A percentile compares a stretch with the other conserved stretches of the same genome.
phyloP scores from a whole-genome alignment of 2,888 invertebrate species.

The Himalopsyche anomala region DNA sequence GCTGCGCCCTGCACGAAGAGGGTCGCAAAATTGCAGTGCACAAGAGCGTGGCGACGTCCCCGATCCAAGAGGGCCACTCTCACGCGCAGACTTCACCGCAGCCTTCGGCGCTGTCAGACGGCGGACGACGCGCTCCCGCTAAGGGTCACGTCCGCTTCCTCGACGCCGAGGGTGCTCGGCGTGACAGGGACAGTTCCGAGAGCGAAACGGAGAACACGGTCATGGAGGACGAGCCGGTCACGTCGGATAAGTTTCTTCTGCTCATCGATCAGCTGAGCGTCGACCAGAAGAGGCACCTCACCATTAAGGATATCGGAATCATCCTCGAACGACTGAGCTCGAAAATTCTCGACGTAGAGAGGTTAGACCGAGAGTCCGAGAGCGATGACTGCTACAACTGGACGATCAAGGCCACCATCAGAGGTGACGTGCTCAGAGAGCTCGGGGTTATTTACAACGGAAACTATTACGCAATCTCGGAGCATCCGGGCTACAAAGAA shows the following conservation, averaged over 20 bases:
- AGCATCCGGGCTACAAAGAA: conserved; percentile 95
- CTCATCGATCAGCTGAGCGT: conserved; percentile 95
- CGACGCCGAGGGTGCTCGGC: conserved; percentile 82
- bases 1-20: conserved; percentile 95
- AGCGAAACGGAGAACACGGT: conserved; percentile 96
- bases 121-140: conserved; percentile 75
- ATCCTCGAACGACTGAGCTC: conserved; percentile 94
- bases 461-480: conserved; percentile 96
- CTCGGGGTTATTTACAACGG: conserved; percentile 96
- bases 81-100: conserved; percentile 80
- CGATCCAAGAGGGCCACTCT: conserved; percentile 84
- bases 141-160: conserved; percentile 91
- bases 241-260: conserved; percentile 93
- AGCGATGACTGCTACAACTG: conserved; percentile 96
- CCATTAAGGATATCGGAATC: conserved; percentile 96
- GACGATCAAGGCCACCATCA: conserved; percentile 96
- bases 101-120: conserved; percentile 71
- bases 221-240: conserved; percentile 92
- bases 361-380: conserved; percentile 93
- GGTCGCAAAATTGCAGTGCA: conserved; percentile 93
- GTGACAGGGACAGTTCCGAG: conserved; percentile 92
- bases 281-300: conserved; percentile 93
- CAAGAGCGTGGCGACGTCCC: conserved; percentile 94
- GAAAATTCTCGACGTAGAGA: conserved; percentile 95
- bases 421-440: conserved; percentile 93